Evolutionary conservation across 2,888 invertebrate genomes (phyloP), one percentile per base, ranked within the genome.

Genomic region (Drosophila meridiana): DNA sequence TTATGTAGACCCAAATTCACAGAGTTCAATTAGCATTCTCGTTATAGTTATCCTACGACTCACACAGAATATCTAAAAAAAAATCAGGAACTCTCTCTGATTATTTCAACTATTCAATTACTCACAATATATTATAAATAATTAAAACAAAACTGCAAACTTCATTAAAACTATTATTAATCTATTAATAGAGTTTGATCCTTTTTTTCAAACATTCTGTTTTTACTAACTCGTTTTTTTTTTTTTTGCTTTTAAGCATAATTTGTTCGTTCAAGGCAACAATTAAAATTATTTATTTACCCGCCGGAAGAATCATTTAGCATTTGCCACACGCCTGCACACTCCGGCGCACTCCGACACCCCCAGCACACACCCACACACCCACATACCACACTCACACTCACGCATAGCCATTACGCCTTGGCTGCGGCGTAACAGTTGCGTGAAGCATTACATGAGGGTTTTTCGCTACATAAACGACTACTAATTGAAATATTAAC

Each of bases 401-500:
- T 43, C 65, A 67, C 60, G 47, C 57, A 47, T 32, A 72, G 43
- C 36, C n/a, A 68, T 68, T 50, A 50, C 38, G 62, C 43, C 57
- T 53, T 47, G 50, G 40, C 43, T 43, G 20, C 36, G 58, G 45
- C 65, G 84, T 84, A 84, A 87, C 83, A 83, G 79, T 83, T 83
- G 83, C 85, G 87, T 83, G 83, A 52, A 68, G 69, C 83, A 81
- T 83, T 76, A 84, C 70, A 80, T 56, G 57, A 69, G 50, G 55
- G 52, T 73, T 83, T 67, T 64, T 67, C 69, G 60, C 64, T 66
- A 62, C 75, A 85, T 87, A 84, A 88, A 82, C 73, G 78, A 69
- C 75, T 80, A 73, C 84, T 88, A 88, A 84, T 84, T 84, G 88
- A 84, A 84, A 87, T 87, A 84, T 83, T 87, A 83, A 83, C 83